Evolutionary conservation across 2,797 vertebrate genomes (phyloP).

Genomic region (Ibycter americanus): DNA sequence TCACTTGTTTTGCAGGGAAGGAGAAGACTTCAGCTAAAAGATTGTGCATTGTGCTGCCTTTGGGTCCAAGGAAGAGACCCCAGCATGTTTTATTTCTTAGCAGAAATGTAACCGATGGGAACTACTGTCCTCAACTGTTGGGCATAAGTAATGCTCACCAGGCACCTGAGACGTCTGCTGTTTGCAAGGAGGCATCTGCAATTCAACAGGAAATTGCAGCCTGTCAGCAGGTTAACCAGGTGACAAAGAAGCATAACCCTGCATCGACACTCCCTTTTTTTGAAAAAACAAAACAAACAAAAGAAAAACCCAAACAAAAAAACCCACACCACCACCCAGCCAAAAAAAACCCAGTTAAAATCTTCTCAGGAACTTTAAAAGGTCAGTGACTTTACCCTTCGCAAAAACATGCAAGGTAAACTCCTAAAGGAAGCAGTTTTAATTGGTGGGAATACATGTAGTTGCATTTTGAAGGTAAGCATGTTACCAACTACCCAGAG

Average conservation of each 20-base stretch:
- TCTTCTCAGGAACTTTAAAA: constrained; percentile 16
- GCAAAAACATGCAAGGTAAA: background rate
- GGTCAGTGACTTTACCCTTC: background rate
- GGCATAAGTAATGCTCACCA: background rate
- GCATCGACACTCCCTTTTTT: background rate
- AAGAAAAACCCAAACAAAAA: background rate
- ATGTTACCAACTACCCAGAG: background rate
- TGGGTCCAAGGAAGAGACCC: background rate
- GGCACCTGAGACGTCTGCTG: background rate
- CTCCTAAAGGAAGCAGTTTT: background rate
- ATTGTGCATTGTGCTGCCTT: background rate
- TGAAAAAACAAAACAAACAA: background rate
- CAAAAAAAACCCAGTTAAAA: background rate
- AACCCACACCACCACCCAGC: background rate
- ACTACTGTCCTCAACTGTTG: background rate
- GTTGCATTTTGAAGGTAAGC: background rate
- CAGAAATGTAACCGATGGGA: background rate
- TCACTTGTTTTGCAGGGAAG: background rate
- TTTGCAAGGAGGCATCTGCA: background rate
- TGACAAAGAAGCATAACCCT: background rate
- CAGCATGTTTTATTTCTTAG: background rate
- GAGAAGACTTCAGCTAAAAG: background rate
- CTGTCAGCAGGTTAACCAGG: background rate
- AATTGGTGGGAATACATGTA: background rate
- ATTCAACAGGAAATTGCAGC: constrained; percentile 27